Evolutionary conservation across 2,797 vertebrate species (phyloP), one percentile per base, ranked within the genome.

Genomic region (Helostoma temminkii): DNA sequence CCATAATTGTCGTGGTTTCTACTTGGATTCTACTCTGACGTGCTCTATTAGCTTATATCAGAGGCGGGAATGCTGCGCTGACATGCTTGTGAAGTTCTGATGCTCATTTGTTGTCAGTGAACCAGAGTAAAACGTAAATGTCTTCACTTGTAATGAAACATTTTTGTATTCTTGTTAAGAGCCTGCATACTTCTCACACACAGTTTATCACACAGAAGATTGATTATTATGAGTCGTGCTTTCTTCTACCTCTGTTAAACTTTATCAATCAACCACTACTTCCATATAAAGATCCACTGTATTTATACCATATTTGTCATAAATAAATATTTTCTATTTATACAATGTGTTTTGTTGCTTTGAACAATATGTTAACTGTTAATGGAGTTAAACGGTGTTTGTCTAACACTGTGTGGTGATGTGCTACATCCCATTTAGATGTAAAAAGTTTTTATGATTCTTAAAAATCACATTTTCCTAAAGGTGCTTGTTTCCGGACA

Each of bases 291-390:
- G 42, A 67, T 47, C 39, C 30, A 53, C 46, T 84, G 74, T 81
- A 89, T 89, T 88, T 88, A 78, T 89, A 49, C 48, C n/a, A n/a
- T n/a, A n/a, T n/a, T n/a, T n/a, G 76, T 57, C 48, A 73, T 18
- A 74, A 89, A 91, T 86, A 92, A 92, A 91, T 78, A 30, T 77
- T 82, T 88, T 86, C 34, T 87, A 82, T 83, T 63, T 60, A 82
- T 66, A 66, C 19, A 28, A 9, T 78, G 58, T 78, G 52, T 61
- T 55, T 32, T 73, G 53, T 71, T 61, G 19, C 9, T 16, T 52
- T 48, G 16, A 58, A 45, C 4, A 52, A 47, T 28, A 34, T 59
- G 26, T 47, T 49, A 56, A 3, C 8, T 47, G 9, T 37, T 59
- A 8, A 36, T n/a, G n/a, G n/a, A n/a, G n/a, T n/a, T n/a, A n/a